Evolutionary conservation across 1,140 invertebrate species (phyloP), one percentile per base, ranked within the genome.

Genomic region (Bombus cullumanus): DNA sequence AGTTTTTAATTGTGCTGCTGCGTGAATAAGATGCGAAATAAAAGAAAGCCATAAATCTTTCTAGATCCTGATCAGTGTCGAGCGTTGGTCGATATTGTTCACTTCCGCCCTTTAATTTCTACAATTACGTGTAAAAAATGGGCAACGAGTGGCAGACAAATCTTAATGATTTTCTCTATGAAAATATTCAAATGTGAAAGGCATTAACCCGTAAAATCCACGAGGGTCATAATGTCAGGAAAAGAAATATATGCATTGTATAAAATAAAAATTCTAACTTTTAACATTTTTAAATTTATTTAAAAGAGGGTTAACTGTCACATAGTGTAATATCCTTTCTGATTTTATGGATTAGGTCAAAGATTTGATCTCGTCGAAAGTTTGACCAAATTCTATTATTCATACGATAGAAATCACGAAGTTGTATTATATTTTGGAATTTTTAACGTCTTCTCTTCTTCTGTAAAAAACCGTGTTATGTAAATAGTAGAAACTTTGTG

Each of bases 51-150:
- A n/a, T 41, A 57, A 57, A 34, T 53, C 47, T 53, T 22, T 53
- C 18, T 8, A 53, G 18, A 22, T 53, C 47, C 1, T 53, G 47
- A 53, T 53, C 47, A 53, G 22, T 18, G 18, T 6, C 28, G 28
- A 39, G 25, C 43, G 34, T 80, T 34, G 66, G 71, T 80, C 66
- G 34, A 81, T n/a, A 73, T 81, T 59, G 47, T 37, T 6, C 80
- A 15, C 3, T 62, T 57, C 12, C 68, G 28, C 59, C 5, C 4
- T 72, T 62, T 25, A n/a, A 12, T 62, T 12, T 12, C 12, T 62
- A 28, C 10, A 59, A 59, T 28, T 59, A 28, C 3, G 22, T 4
- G 25, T 53, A 8, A 53, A 53, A 22, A 22, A 28, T 59, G 57
- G 25, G 10, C 57, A 18, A 47, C 15, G 47, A 47, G 18, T 47